Evolutionary conservation across 2,888 invertebrate species (phyloP), one percentile per base, ranked within the genome.

Genomic region (Gasteruption jaculator): DNA sequence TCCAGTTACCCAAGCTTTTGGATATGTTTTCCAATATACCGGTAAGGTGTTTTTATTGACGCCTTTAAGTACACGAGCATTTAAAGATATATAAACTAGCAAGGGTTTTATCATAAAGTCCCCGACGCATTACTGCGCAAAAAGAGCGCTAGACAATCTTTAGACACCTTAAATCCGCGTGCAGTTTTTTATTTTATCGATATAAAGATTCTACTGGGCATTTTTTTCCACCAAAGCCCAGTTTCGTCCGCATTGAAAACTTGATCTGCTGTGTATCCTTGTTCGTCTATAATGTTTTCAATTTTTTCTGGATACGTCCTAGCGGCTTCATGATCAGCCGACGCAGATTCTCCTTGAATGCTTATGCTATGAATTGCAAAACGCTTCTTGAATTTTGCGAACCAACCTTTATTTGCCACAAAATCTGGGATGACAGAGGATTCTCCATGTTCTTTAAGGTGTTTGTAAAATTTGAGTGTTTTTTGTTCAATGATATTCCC

Each of bases 111-210:
- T 41, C 39, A 55, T 48, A 16, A 44, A 43, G 30, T 55, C 54
- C 5, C 59, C 38, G 54, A 52, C 25, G 50, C 55, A 44, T 60
- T 63, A 16, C 48, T 48, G 40, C 61, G 56, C 5, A 62, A 45
- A 45, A 60, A 34, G 15, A 62, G 49, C 29, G 56, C 57, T 1
- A 61, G 25, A 18, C 58, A 44, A 46, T 61, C 58, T 38, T 60
- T 60, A 5, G 52, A 47, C 18, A 46, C 53, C 54, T 57, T 53
- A 20, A 46, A 48, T 24, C 54, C 54, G 26, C 57, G 43, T 50
- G 54, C 37, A 42, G 43, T 42, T 45, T 60, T 60, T 41, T 63
- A 52, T 5, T 54, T 47, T 44, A 57, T 52, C 8, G 58, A 45
- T 10, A 60, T 42, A 45, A 52, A 63, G 7, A 31, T 38, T 38